Conservation (phyloP, 2,888 invertebrate genomes). For the Synanthedon myopaeformis region DNA sequence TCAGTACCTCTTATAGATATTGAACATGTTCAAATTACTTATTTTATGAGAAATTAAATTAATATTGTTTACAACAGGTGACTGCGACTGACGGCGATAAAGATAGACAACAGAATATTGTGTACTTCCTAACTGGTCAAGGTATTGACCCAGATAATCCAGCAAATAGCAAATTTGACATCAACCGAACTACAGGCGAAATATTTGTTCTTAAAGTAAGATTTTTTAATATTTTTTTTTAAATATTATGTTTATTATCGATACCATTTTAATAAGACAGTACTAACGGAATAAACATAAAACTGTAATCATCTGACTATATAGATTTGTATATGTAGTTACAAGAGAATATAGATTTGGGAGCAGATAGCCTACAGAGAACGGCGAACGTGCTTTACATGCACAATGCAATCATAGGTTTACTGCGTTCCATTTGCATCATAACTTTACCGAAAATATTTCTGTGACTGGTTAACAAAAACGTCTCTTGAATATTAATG, state of each 20-base stretch:
- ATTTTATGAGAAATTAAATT: not conserved
- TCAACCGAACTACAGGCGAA: slow-evolving; percentile 94
- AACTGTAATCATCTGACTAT: not conserved
- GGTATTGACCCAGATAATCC: slow-evolving; percentile 96
- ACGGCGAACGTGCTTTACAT: slow-evolving; percentile 30
- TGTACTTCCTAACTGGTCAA: slow-evolving; percentile 95
- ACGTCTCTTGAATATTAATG: slow-evolving; percentile 29
- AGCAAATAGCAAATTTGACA: slow-evolving; percentile 95
- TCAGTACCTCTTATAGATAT: not conserved
- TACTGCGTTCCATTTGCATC: slow-evolving; percentile 37
- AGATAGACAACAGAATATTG: slow-evolving; percentile 94
- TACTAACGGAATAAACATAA: not conserved
- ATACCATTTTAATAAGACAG: too few relatives aligned
- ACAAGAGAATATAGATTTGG: slow-evolving; percentile 2
- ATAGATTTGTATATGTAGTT: not conserved
- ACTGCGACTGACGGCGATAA: slow-evolving; percentile 96
- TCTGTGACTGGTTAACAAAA: slow-evolving; percentile 31
- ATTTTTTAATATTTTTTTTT: not conserved
- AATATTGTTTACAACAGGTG: slow-evolving; percentile 73
- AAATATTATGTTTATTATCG: too few relatives aligned
- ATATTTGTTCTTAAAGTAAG: slow-evolving; percentile 93
- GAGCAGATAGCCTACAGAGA: slow-evolving; percentile 20
- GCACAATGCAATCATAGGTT: slow-evolving; percentile 41
- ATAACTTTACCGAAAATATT: slow-evolving; percentile 32
- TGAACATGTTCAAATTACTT: too few relatives aligned